These are phyloP conservation scores for Patagioenas fasciata DNA, from an alignment of 2,113 vertebrate species.

Conservation along the genomic window DNA sequence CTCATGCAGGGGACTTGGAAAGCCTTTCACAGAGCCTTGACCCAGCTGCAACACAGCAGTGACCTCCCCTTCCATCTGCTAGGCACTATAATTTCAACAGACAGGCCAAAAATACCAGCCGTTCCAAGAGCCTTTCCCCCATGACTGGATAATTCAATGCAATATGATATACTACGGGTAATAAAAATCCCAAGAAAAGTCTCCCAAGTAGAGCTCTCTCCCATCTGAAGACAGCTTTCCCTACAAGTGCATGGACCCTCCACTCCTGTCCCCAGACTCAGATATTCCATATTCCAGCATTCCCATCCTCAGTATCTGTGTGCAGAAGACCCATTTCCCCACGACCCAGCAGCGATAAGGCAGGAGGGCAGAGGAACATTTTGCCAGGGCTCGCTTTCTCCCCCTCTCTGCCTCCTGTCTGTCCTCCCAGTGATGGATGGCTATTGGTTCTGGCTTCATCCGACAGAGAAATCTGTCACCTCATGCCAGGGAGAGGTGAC, in stretches of 20 bases:
- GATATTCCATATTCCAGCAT: too few relatives aligned
- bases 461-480: constrained; percentile 66
- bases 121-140: background rate
- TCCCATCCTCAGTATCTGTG: rapidly evolving
- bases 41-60: background rate
- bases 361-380: background rate
- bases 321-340: background rate
- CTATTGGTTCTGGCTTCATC: constrained; percentile 67
- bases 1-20: background rate
- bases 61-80: background rate
- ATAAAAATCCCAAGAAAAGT: background rate
- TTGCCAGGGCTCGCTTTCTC: background rate
- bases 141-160: background rate
- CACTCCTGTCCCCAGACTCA: background rate
- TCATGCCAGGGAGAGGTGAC: constrained; percentile 61
- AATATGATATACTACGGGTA: background rate
- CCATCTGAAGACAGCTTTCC: background rate
- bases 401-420: background rate
- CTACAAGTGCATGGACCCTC: background rate
- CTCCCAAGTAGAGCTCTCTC: background rate
- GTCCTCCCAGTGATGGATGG: constrained; percentile 58
- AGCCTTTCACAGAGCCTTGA: background rate
- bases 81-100: background rate
- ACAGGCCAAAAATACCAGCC: background rate
- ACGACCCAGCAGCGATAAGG: background rate